These are phyloP conservation scores for Gopherus flavomarginatus DNA, from an alignment of 2,113 vertebrate species.

Conservation along the genomic window DNA sequence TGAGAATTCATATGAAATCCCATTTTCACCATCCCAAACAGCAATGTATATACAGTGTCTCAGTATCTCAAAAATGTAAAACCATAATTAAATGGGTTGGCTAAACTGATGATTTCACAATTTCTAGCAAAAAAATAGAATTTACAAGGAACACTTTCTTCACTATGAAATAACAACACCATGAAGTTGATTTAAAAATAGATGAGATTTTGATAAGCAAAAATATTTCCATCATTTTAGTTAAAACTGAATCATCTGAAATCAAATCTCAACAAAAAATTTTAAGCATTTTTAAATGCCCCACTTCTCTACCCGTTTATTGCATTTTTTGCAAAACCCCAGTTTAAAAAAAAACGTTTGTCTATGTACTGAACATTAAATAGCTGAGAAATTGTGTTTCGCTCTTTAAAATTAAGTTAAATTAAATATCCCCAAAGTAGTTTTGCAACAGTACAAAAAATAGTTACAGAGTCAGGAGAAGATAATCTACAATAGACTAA, in stretches of 20 bases:
- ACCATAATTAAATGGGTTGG: constrained; percentile 49
- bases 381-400: background rate
- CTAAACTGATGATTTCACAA: constrained; percentile 41
- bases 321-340: background rate
- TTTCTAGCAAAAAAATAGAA: constrained; percentile 31
- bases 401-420: background rate
- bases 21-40: background rate
- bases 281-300: constrained; percentile 3
- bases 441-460: background rate
- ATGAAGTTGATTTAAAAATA: constrained; percentile 55
- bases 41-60: background rate
- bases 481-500: background rate
- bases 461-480: background rate
- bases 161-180: constrained; percentile 34
- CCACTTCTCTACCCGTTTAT: constrained; percentile 36
- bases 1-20: background rate
- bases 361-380: background rate
- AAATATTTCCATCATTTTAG: constrained; percentile 39
- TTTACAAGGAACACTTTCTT: constrained; percentile 52
- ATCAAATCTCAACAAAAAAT: constrained; percentile 29
- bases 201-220: constrained; percentile 56
- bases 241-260: constrained; percentile 38
- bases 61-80: constrained; percentile 22
- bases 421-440: background rate
- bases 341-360: background rate